These are phyloP conservation scores for Mesorhabditis spiculigera DNA, from an alignment of 2,888 invertebrate genomes.

Conservation along the genomic window DNA sequence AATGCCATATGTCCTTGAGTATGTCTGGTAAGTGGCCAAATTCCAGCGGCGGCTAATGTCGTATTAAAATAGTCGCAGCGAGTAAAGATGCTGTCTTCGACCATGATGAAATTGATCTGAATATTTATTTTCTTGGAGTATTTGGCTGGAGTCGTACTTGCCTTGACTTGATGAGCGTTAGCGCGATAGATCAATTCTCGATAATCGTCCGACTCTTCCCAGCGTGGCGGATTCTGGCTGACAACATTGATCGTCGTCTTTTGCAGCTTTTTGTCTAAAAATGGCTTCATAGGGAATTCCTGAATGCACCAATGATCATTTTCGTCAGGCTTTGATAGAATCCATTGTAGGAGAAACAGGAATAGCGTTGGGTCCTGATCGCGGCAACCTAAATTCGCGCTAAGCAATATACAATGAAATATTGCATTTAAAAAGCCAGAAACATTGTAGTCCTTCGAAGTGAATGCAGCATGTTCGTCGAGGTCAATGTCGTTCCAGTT, in stretches of 20 bases:
- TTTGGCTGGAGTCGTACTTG: not conserved
- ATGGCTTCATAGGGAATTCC: not conserved
- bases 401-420: too few relatives aligned
- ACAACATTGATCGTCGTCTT: not conserved
- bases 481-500: too few relatives aligned
- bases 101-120: slow-evolving; percentile 3
- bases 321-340: not conserved
- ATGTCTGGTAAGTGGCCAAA: not conserved
- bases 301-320: too few relatives aligned
- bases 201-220: not conserved
- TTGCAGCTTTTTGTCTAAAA: slow-evolving; percentile 1
- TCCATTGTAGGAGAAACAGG: not conserved
- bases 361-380: not conserved
- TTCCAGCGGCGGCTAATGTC: not conserved
- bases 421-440: too few relatives aligned
- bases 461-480: too few relatives aligned
- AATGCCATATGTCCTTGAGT: not conserved
- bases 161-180: not conserved
- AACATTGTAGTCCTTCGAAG: too few relatives aligned
- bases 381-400: not conserved
- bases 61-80: not conserved
- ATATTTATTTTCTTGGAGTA: not conserved
- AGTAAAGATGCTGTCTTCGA: not conserved
- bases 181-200: not conserved
- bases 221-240: not conserved